Conservation (phyloP, 2,888 invertebrate species). For the Xestia sexstrigata region DNA sequence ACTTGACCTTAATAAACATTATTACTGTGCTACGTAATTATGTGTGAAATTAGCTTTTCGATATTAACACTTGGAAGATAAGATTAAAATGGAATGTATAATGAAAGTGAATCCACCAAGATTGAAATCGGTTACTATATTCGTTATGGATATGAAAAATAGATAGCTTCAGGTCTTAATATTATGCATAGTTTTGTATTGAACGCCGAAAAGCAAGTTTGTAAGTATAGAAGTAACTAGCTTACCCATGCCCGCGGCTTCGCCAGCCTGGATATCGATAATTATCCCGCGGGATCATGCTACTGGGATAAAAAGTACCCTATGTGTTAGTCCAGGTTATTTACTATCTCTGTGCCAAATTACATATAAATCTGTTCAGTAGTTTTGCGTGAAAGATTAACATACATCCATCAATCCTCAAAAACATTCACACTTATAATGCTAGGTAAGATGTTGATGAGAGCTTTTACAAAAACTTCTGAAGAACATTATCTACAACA, state of each 20-base stretch:
- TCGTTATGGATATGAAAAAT: conserved; percentile 35
- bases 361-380: too few relatives aligned
- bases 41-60: conserved; percentile 64
- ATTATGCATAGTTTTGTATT: conserved; percentile 33
- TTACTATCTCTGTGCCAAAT: too few relatives aligned
- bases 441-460: too few relatives aligned
- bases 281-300: too few relatives aligned
- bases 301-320: too few relatives aligned
- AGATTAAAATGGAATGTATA: conserved; percentile 27
- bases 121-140: conserved; percentile 48
- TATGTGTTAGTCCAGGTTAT: too few relatives aligned
- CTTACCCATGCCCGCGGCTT: too few relatives aligned
- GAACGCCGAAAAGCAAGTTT: not conserved
- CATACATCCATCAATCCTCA: too few relatives aligned
- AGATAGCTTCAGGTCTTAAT: conserved; percentile 16
- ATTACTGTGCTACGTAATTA: conserved; percentile 52
- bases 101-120: conserved; percentile 25
- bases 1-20: conserved; percentile 45
- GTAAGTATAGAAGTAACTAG: not conserved
- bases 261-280: too few relatives aligned
- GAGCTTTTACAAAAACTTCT: not conserved
- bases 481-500: not conserved
- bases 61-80: conserved; percentile 36
- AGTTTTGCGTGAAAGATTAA: too few relatives aligned
- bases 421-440: too few relatives aligned